Conservation (phyloP, 2,113 vertebrate genomes). For the Trichomycterus rosablanca region DNA sequence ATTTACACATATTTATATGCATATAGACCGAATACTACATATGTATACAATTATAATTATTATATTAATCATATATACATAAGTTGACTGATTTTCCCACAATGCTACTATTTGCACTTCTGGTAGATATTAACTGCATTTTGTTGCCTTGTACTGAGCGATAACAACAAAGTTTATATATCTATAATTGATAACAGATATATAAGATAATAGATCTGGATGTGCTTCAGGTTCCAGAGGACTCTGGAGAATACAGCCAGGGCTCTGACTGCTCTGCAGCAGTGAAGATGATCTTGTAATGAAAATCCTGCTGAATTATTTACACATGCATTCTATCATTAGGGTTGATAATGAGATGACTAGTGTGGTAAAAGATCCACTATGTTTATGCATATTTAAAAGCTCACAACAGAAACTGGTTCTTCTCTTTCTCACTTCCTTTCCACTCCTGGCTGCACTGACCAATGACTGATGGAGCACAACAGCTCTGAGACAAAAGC, state of each 20-base stretch:
- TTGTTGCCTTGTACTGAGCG: too few relatives aligned
- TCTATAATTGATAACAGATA: too few relatives aligned
- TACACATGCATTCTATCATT: constrained; percentile 18
- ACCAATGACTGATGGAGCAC: constrained; percentile 1
- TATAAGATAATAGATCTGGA: not conserved
- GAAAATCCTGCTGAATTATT: constrained; percentile 41
- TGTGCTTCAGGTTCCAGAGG: not conserved
- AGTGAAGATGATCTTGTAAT: constrained; percentile 25
- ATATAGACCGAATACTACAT: too few relatives aligned
- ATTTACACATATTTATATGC: too few relatives aligned
- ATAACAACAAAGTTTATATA: too few relatives aligned
- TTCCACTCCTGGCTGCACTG: not conserved
- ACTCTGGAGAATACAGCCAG: not conserved
- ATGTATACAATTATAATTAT: too few relatives aligned
- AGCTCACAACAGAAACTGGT: not conserved
- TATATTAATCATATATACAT: too few relatives aligned
- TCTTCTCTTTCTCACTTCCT: constrained; percentile 7
- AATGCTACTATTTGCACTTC: too few relatives aligned
- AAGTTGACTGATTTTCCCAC: too few relatives aligned
- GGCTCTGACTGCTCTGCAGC: not conserved
- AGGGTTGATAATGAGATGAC: not conserved
- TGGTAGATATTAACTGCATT: too few relatives aligned
- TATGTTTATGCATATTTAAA: not conserved
- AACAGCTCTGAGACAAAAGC: not conserved
- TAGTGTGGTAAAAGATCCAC: not conserved